Evolutionary conservation across 1,140 invertebrate species (phyloP), one percentile per base, ranked within the genome.

Genomic region (Capitella teleta): DNA sequence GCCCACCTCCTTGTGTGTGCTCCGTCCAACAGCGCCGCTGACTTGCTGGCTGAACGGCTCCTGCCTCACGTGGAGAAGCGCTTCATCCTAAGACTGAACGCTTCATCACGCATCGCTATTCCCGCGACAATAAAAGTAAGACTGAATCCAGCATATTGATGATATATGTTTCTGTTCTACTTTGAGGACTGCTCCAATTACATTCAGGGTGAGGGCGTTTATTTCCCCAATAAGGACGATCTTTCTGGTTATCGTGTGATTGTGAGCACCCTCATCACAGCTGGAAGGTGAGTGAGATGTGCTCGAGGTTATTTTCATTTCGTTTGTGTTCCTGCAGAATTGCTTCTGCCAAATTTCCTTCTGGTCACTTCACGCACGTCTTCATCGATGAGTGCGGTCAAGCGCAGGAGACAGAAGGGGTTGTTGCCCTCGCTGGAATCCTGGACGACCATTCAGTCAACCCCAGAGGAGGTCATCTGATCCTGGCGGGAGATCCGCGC

Each of bases 381-480:
- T 78, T 94, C 62, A 76, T 94, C 34, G 90, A 95, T 66, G 91
- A 95, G 74, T 84, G 86, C 30, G 90, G 89, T 1, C 87, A 94
- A 63, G 81, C 84, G 8, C 84, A 80, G 2, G 91, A 95, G 72
- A 83, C 88, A 3, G 90, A 94, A 72, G 51, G 49, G 25, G 19
- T 65, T 23, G 58, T 66, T 37, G 42, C 60, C 14, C 28, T 68
- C 26, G 60, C 64, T 24, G 63, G 63, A 14, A 57, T 66, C 16
- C 34, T 65, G 21, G 58, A 59, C 32, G n/a, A n/a, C n/a, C n/a
- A n/a, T n/a, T n/a, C n/a, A n/a, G n/a, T n/a, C n/a, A 23, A 36
- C 2, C n/a, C 40, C 3, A 12, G 42, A 8, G 55, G 53, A n/a
- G 61, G 59, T n/a, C 63, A 72, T 67, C 76, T 91, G 3, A 74